Conservation (phyloP, 2,113 vertebrate species). For the Myocastor coypus region DNA sequence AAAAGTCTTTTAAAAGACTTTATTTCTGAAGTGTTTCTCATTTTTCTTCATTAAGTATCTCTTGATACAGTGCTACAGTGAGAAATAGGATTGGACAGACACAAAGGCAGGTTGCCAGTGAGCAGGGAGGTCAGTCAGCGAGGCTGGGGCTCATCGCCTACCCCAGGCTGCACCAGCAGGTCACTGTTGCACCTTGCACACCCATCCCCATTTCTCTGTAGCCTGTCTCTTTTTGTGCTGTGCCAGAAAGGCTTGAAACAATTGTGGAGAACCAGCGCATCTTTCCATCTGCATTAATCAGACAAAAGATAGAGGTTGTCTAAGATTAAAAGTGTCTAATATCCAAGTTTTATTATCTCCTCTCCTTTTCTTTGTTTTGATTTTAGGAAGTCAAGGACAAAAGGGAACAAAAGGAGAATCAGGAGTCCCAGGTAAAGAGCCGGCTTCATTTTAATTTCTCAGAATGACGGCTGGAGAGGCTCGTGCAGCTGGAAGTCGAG, state of each 20-base stretch:
- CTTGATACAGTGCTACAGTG: neutral
- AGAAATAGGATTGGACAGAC: neutral
- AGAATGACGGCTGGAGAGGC: neutral
- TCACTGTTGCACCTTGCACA: neutral
- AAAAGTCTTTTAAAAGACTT: constrained; percentile 18
- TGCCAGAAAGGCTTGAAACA: constrained; percentile 51
- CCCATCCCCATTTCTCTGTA: neutral
- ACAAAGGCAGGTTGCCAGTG: neutral
- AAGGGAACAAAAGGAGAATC: constrained; percentile 84
- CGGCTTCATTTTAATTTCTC: constrained; percentile 58
- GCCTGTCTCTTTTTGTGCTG: constrained; percentile 51
- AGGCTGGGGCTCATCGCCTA: neutral
- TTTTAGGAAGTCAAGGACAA: constrained; percentile 84
- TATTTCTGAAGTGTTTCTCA: constrained; percentile 14
- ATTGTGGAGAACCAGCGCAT: constrained; percentile 23
- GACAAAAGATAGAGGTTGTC: constrained; percentile 70
- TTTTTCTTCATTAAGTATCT: constrained; percentile 8
- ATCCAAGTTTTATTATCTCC: constrained; percentile 75
- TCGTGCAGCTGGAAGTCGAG: neutral
- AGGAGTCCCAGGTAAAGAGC: constrained; percentile 80
- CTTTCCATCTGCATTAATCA: constrained; percentile 75
- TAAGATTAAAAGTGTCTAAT: constrained; percentile 75
- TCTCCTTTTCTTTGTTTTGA: constrained; percentile 67
- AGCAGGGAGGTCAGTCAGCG: neutral
- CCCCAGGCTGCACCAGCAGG: neutral